Conservation (phyloP, 2,113 vertebrate species). For the Heterotis niloticus region DNA sequence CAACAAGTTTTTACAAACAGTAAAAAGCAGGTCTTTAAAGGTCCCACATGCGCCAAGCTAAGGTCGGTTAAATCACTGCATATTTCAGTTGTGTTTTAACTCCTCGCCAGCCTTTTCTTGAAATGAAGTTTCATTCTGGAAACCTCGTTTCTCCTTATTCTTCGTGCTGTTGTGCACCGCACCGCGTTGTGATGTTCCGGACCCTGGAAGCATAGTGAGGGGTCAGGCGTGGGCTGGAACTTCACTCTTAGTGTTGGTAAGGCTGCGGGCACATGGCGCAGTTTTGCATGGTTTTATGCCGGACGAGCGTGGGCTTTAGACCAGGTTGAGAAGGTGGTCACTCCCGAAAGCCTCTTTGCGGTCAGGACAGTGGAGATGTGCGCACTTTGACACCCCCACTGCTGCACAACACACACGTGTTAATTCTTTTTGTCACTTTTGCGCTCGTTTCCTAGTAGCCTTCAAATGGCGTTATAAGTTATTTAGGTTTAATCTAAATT, state of each 20-base stretch:
- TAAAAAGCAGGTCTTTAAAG: neutral
- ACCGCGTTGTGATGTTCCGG: neutral
- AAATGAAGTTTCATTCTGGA: neutral
- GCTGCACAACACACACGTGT: slow-evolving; percentile 26
- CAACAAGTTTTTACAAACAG: neutral
- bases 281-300: neutral
- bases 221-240: neutral
- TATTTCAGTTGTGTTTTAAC: neutral
- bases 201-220: no score
- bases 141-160: neutral
- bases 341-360: slow-evolving; percentile 3
- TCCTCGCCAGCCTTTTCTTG: neutral
- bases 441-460: slow-evolving; percentile 12
- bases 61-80: neutral
- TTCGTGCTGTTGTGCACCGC: neutral
- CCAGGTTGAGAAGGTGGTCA: slow-evolving; percentile 7
- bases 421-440: slow-evolving; percentile 29
- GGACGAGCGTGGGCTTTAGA: neutral
- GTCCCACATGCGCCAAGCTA: neutral
- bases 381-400: slow-evolving; percentile 16
- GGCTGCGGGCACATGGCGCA: neutral
- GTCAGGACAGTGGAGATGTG: neutral
- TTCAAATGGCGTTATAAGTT: slow-evolving; percentile 1
- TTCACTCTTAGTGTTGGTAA: neutral
- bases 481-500: neutral